These are phyloP conservation scores for Herpetotheres cachinnans DNA, from an alignment of 2,113 vertebrate genomes.

Conservation along the genomic window DNA sequence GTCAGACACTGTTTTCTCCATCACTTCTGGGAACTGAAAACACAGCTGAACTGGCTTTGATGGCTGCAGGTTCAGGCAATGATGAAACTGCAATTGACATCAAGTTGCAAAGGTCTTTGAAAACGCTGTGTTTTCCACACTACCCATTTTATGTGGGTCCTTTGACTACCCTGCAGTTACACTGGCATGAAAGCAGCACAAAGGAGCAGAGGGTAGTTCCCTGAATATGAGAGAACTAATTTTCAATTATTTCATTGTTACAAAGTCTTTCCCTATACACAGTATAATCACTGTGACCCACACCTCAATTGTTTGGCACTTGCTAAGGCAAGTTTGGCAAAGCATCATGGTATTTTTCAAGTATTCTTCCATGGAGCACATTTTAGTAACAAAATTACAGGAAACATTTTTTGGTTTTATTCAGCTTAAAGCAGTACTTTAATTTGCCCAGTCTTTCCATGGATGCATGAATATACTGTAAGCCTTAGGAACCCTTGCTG, in stretches of 20 bases:
- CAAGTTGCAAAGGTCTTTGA: neutral
- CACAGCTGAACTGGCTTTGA: neutral
- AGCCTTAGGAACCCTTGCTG: neutral
- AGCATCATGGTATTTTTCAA: neutral
- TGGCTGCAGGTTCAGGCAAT: neutral
- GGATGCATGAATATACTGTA: neutral
- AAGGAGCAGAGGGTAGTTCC: neutral
- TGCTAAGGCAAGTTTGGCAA: neutral
- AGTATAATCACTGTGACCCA: neutral
- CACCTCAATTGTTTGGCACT: neutral
- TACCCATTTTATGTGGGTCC: neutral
- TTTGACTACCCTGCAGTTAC: neutral
- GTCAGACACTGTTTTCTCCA: neutral
- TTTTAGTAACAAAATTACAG: neutral
- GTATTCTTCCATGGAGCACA: neutral
- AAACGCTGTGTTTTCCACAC: neutral
- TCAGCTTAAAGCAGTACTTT: slow-evolving; percentile 2
- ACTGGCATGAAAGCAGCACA: neutral
- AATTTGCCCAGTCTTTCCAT: slow-evolving; percentile 1
- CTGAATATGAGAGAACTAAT: neutral
- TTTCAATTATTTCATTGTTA: neutral
- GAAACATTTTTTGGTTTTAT: neutral
- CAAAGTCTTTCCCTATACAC: neutral
- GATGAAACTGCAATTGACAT: neutral
- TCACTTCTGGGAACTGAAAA: neutral